phyloP scores from a whole-genome alignment of 2,113 vertebrate genomes.

The Zootoca vivipara region DNA sequence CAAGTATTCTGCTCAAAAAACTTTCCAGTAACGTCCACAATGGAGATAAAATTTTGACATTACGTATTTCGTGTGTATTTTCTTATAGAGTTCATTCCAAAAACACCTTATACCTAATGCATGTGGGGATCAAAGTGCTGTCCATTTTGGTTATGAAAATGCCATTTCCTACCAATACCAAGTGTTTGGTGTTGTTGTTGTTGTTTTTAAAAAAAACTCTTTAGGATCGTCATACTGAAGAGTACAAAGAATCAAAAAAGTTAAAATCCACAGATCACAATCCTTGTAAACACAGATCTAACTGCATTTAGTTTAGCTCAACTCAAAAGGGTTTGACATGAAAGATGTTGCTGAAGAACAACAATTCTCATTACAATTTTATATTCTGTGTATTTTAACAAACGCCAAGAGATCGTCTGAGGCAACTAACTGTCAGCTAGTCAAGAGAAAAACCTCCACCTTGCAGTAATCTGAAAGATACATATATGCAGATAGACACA shows the following conservation, averaged over 20 bases:
- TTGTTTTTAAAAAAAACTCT: too few relatives aligned
- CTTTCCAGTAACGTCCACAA: not conserved
- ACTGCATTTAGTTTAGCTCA: not conserved
- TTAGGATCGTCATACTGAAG: too few relatives aligned
- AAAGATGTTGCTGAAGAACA: not conserved
- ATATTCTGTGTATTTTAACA: not conserved
- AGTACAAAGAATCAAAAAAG: too few relatives aligned
- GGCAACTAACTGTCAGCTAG: not conserved
- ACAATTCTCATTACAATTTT: too few relatives aligned
- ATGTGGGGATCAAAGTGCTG: too few relatives aligned
- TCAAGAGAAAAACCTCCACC: not conserved
- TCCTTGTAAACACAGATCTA: not conserved
- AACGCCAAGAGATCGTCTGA: not conserved
- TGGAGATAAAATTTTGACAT: not conserved
- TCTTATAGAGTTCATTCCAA: too few relatives aligned
- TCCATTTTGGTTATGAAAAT: too few relatives aligned
- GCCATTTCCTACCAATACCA: too few relatives aligned
- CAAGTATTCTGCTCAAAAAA: not conserved
- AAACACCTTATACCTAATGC: too few relatives aligned
- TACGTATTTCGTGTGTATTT: not conserved
- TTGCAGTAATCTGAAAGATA: not conserved
- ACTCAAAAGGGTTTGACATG: not conserved
- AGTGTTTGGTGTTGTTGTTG: too few relatives aligned
- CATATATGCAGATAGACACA: too few relatives aligned
- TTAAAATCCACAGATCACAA: not conserved